Percentiles rank a stretch among this genome's conserved stretches.
phyloP scores from a whole-genome alignment of 2,113 vertebrate genomes.

The Anguilla japonica region DNA sequence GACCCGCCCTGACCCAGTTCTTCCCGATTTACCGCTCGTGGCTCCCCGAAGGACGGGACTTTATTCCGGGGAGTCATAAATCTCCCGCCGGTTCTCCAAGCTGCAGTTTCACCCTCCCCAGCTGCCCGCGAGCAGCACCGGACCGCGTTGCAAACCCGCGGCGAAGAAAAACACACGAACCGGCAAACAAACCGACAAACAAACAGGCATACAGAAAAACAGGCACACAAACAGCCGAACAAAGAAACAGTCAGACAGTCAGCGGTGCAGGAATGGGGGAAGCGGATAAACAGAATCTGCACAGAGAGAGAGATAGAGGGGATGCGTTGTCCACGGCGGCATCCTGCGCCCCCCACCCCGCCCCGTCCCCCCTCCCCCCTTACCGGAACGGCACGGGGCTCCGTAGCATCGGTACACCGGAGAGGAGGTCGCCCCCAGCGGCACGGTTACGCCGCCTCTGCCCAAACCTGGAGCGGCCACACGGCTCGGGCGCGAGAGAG shows the following conservation, averaged over 20 bases:
- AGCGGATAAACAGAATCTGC: not conserved
- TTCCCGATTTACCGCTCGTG: slow-evolving; percentile 66
- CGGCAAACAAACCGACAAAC: not conserved
- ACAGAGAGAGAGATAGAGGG: not conserved
- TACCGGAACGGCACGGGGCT: slow-evolving; percentile 45
- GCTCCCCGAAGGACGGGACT: slow-evolving; percentile 60
- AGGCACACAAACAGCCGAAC: too few relatives aligned
- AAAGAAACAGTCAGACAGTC: too few relatives aligned
- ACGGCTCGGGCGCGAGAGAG: too few relatives aligned
- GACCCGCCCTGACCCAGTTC: slow-evolving; percentile 64
- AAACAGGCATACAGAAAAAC: too few relatives aligned
- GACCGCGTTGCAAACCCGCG: not conserved
- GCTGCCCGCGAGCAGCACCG: slow-evolving; percentile 33
- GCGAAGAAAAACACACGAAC: not conserved
- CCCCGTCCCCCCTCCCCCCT: not conserved
- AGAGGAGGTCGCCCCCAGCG: not conserved
- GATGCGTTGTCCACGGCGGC: too few relatives aligned
- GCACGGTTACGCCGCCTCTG: not conserved
- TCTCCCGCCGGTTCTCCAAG: slow-evolving; percentile 57
- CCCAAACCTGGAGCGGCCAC: not conserved
- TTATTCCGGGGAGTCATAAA: slow-evolving; percentile 71
- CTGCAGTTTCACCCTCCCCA: slow-evolving; percentile 13
- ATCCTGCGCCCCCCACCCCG: too few relatives aligned
- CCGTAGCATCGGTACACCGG: not conserved
- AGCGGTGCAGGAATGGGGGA: too few relatives aligned